phyloP scores from a whole-genome alignment of 2,797 vertebrate genomes.

The Aldrovandia affinis region DNA sequence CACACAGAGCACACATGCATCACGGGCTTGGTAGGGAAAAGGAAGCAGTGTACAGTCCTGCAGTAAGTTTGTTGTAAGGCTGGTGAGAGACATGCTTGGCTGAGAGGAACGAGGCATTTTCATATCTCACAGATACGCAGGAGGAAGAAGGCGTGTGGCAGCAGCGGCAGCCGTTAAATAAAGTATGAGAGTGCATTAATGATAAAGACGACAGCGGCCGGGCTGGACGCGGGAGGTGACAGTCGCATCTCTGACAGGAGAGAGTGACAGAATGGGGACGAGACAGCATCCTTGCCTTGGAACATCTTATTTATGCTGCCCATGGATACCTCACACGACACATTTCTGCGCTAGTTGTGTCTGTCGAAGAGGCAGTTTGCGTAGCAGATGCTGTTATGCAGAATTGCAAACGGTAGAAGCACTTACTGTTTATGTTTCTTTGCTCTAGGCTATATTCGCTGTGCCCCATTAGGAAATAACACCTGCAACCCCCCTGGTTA shows the following conservation, averaged over 20 bases:
- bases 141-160: constrained; percentile 19
- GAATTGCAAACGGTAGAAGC: too few relatives aligned
- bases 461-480: too few relatives aligned
- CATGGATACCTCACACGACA: neutral
- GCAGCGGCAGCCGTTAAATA: constrained; percentile 38
- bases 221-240: constrained; percentile 47
- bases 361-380: neutral
- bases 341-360: neutral
- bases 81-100: neutral
- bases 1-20: neutral
- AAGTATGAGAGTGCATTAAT: constrained; percentile 37
- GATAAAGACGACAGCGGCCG: neutral
- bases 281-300: constrained; percentile 37
- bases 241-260: constrained; percentile 50
- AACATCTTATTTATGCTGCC: neutral
- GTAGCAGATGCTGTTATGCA: neutral
- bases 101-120: neutral
- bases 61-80: neutral
- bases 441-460: neutral
- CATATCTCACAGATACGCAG: constrained; percentile 13
- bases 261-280: constrained; percentile 67
- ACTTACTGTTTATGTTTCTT: neutral
- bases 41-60: neutral
- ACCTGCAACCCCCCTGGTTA: neutral
- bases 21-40: neutral